phyloP scores from a whole-genome alignment of 2,888 invertebrate genomes.

The Drosophila suboccidentalis region DNA sequence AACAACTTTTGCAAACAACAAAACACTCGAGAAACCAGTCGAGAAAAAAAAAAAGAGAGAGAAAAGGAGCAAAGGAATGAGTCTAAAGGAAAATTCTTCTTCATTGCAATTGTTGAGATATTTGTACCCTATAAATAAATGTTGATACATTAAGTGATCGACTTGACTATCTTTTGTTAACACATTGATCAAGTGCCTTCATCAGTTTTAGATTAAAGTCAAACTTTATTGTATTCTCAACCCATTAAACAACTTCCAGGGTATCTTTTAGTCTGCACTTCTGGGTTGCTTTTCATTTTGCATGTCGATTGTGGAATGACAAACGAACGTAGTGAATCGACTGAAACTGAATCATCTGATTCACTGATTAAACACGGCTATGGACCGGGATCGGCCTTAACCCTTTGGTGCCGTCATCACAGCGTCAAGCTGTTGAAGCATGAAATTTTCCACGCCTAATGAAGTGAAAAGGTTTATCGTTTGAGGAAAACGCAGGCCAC shows the following conservation, averaged over 20 bases:
- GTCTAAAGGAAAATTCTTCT: slow-evolving; percentile 29
- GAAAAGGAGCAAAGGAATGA: slow-evolving; percentile 29
- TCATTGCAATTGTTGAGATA: slow-evolving; percentile 45
- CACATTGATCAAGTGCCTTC: neutral
- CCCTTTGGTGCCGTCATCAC: slow-evolving; percentile 68
- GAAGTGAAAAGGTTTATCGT: slow-evolving; percentile 80
- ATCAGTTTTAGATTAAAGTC: neutral
- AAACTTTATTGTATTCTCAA: neutral
- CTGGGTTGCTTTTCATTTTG: slow-evolving; percentile 39
- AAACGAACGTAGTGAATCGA: slow-evolving; percentile 68
- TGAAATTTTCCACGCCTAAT: slow-evolving; percentile 77
- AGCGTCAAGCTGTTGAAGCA: slow-evolving; percentile 74
- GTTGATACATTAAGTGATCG: neutral
- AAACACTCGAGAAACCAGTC: slow-evolving; percentile 47
- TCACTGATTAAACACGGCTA: slow-evolving; percentile 74
- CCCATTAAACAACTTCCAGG: neutral
- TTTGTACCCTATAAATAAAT: slow-evolving; percentile 17
- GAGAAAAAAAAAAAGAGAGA: neutral
- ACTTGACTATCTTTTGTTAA: too few relatives aligned
- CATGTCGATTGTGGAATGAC: slow-evolving; percentile 59
- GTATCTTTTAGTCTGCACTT: slow-evolving; percentile 5
- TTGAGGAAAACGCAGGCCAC: slow-evolving; percentile 61
- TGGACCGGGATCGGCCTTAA: slow-evolving; percentile 50
- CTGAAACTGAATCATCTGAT: slow-evolving; percentile 71
- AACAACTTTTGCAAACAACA: slow-evolving; percentile 56